Evolutionary conservation across 1,140 invertebrate species (phyloP), one percentile per base, ranked within the genome.

Genomic region (Plectrocnemia conspersa): DNA sequence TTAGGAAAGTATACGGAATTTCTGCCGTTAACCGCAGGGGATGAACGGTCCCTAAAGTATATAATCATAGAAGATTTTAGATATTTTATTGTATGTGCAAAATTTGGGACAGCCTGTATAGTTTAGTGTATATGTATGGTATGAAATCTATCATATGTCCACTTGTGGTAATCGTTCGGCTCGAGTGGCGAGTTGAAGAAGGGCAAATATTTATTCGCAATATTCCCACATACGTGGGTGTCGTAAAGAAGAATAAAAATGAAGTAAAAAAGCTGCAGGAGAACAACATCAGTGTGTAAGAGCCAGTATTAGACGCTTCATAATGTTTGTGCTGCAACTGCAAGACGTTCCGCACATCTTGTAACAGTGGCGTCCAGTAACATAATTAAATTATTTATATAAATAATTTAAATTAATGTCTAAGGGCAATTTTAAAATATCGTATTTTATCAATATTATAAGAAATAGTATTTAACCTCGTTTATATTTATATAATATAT

Each of bases 291-390:
- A 50, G 47, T 50, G 19, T 50, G 47, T 50, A 50, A 50, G 47
- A 50, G 46, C 42, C 47, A 32, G 50, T 58, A 58, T 47, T 45
- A 47, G 56, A 52, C 27, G 52, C 42, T 58, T 58, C 52, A 58
- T 58, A 58, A 58, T 58, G 56, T 32, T 58, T 50, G 46, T 58
- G 52, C 40, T 53, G 56, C 56, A 58, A 58, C 56, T 58, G 52
- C 49, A 58, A 57, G 52, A 58, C 42, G 46, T 53, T 58, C 50
- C 45, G 50, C 56, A 16, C 35, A 48, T 48, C 36, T 40, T 27
- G 33, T 13, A 7, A 21, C 49, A 58, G 45, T 11, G 56, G 33
- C 42, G 44, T 10, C 35, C n/a, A 15, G 40, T 45, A 29, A 22
- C 19, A 32, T 21, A 48, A 48, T 48, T 32, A 38, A 7, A 47